Percentiles rank a stretch among this genome's conserved stretches.
Conservation (phyloP, 2,113 vertebrate species). For the Donacobius atricapilla region DNA sequence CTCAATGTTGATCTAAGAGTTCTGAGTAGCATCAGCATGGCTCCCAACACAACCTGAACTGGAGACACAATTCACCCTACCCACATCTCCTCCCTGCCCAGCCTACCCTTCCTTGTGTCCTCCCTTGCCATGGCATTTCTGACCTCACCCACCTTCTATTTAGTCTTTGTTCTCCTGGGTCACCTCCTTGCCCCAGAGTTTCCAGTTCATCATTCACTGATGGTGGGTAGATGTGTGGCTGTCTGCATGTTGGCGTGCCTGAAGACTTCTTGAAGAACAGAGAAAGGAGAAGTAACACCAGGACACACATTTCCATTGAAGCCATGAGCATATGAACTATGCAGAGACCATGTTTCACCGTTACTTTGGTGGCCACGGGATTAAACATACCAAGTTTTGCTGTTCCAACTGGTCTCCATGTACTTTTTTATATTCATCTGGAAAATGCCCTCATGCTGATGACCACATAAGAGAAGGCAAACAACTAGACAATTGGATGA, state of each 20-base stretch:
- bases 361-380: background rate
- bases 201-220: rapidly evolving
- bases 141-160: rapidly evolving
- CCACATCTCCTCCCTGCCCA: background rate
- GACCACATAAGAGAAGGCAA: background rate
- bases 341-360: background rate
- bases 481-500: background rate
- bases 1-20: background rate
- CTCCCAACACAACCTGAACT: background rate
- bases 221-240: background rate
- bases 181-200: background rate
- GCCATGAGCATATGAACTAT: background rate
- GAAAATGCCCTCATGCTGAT: background rate
- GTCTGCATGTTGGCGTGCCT: background rate
- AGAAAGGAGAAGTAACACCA: background rate
- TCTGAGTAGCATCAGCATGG: background rate
- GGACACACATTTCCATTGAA: background rate
- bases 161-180: background rate
- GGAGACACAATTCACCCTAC: background rate
- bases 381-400: background rate
- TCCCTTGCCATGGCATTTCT: background rate
- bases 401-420: background rate
- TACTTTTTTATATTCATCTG: background rate
- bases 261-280: background rate
- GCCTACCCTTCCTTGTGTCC: background rate